Evolutionary conservation across 2,113 vertebrate species (phyloP), one percentile per base, ranked within the genome.

Genomic region (Suricata suricatta): DNA sequence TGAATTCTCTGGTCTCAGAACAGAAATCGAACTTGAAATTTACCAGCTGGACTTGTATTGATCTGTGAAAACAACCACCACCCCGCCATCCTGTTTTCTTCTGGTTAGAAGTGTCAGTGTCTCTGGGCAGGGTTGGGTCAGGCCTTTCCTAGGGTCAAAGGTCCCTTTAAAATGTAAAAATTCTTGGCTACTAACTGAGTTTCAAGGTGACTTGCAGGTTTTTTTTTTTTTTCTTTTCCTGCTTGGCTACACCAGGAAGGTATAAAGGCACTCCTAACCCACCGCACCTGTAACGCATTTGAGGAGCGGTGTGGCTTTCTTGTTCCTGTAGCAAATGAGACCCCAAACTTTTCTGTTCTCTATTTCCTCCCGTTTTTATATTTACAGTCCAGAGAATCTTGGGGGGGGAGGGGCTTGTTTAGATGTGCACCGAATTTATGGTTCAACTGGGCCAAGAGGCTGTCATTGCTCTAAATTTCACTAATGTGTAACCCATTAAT

Each of bases 151-250:
- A 23, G 52, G 68, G 81, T 92, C 97, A 94, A 91, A 97, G 84
- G 94, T 90, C 77, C 72, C 35, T 95, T 93, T 93, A 96, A 92
- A 83, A 76, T 76, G 94, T 54, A 91, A 93, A 91, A 96, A 66
- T 47, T 38, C 76, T 77, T 95, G 95, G 82, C 79, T 29, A 0
- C 25, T 47, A 0, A 25, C 23, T 0, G 88, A 54, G 0, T 92
- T 93, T 92, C 68, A 97, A 97, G 97, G 95, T 97, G 95, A 97
- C 92, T 96, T 97, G 29, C 50, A 72, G 16, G 72, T 41, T 60
- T 60, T 60, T 23, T 8, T 21, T 60, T 60, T 23, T 25, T 60
- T 23, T 44, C 25, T 29, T 81, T 54, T 89, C 54, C 44, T 63
- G 86, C 21, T 31, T 47, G 63, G 0, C 64, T 27, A 7, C 29